phyloP scores from a whole-genome alignment of 2,797 vertebrate genomes.

The Oreortyx pictus region DNA sequence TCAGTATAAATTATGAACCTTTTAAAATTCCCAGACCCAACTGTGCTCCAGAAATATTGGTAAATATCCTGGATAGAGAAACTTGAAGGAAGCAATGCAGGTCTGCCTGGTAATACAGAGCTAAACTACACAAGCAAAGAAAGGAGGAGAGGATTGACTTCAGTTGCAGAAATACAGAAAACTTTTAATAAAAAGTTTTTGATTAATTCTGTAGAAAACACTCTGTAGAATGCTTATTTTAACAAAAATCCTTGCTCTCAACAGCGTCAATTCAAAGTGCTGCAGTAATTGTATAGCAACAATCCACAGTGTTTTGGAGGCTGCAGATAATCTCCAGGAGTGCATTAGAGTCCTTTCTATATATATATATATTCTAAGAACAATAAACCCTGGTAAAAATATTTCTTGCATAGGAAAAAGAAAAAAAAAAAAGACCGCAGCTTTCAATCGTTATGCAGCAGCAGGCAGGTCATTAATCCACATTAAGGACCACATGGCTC shows the following conservation, averaged over 20 bases:
- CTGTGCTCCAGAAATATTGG: neutral
- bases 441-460: neutral
- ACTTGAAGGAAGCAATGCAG: neutral
- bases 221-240: conserved; percentile 20
- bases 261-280: neutral
- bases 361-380: neutral
- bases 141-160: neutral
- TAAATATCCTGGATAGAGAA: neutral
- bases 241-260: conserved; percentile 7
- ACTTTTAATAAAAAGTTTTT: neutral
- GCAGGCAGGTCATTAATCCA: conserved; percentile 43
- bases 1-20: neutral
- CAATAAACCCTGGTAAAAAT: conserved; percentile 29
- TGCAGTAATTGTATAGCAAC: conserved; percentile 39
- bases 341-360: neutral
- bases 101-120: neutral
- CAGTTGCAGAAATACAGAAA: neutral
- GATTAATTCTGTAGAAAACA: neutral
- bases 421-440: neutral
- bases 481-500: conserved; percentile 38
- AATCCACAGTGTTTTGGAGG: neutral
- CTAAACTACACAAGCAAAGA: neutral
- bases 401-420: neutral
- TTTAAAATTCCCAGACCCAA: neutral
- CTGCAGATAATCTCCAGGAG: conserved; percentile 27